These are phyloP conservation scores for Rotaria macrura DNA, from an alignment of 2,888 invertebrate species.

Conservation along the genomic window DNA sequence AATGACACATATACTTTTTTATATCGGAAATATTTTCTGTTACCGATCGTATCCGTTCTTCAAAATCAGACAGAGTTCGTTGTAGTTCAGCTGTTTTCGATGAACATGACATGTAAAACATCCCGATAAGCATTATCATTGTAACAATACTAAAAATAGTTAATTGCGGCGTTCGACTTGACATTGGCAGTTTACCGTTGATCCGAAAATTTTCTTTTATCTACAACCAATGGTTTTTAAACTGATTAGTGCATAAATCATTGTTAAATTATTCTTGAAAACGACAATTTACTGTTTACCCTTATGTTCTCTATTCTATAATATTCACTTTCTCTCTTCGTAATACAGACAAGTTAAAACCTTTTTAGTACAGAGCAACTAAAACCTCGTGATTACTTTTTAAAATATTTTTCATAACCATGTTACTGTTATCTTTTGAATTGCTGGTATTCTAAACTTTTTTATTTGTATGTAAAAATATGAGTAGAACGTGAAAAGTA, in stretches of 20 bases:
- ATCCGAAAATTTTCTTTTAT: neutral
- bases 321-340: neutral
- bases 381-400: neutral
- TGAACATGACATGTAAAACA: neutral
- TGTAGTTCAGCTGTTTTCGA: neutral
- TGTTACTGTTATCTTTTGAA: too few relatives aligned
- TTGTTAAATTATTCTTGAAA: too few relatives aligned
- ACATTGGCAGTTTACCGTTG: neutral
- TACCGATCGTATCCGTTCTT: neutral
- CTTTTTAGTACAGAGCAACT: too few relatives aligned
- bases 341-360: neutral
- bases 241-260: neutral
- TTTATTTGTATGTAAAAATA: too few relatives aligned
- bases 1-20: neutral
- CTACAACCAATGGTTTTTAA: neutral
- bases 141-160: neutral
- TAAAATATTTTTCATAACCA: too few relatives aligned
- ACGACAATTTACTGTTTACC: too few relatives aligned
- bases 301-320: too few relatives aligned
- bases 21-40: neutral
- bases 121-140: neutral
- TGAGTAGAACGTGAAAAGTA: too few relatives aligned
- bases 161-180: neutral
- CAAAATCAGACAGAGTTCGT: neutral
- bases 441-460: neutral